Evolutionary conservation across 2,888 invertebrate species (phyloP).

Genomic region (Lordiphosa andalusiaca): DNA sequence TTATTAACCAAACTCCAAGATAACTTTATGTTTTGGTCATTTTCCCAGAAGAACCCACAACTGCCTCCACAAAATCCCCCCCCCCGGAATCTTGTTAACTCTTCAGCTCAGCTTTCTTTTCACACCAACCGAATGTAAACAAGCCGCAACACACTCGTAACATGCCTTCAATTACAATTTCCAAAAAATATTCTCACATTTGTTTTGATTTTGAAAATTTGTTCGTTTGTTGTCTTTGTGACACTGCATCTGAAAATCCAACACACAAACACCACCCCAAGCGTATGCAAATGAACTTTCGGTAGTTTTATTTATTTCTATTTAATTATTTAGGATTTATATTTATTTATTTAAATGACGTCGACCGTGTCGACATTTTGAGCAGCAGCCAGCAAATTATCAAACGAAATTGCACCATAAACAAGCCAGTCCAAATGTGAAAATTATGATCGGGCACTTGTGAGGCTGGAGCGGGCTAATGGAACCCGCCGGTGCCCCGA

Average conservation of each 20-base stretch:
- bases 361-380: constrained; percentile 46
- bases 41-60: no score
- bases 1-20: no score
- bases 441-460: constrained; percentile 47
- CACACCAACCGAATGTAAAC: constrained; percentile 1
- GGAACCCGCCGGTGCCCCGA: constrained; percentile 19
- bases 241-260: constrained; percentile 8
- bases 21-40: no score
- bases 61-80: no score
- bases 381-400: constrained; percentile 54
- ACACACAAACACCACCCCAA: constrained; percentile 22
- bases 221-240: constrained; percentile 33
- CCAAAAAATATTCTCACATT: constrained; percentile 13
- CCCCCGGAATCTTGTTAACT: no score
- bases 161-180: constrained; percentile 6
- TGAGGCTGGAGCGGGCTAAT: constrained; percentile 32
- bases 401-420: constrained; percentile 53
- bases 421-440: constrained; percentile 41
- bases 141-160: neutral
- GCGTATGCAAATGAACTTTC: constrained; percentile 34
- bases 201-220: constrained; percentile 25
- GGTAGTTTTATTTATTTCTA: constrained; percentile 37
- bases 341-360: constrained; percentile 47
- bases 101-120: constrained; percentile 6
- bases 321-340: constrained; percentile 38